Conservation (phyloP, 2,888 invertebrate species). For the Callyntrura sp. region DNA sequence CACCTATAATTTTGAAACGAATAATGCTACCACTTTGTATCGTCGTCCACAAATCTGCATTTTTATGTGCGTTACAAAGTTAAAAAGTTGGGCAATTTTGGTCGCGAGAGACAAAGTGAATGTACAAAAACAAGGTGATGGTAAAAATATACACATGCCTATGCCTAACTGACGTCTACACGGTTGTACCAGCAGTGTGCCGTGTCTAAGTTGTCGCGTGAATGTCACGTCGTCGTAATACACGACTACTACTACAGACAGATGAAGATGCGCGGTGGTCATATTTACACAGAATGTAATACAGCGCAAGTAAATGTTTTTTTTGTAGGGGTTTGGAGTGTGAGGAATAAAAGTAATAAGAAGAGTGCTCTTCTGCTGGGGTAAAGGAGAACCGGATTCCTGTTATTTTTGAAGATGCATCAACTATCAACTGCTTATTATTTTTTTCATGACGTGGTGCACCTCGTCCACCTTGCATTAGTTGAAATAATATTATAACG, state of each 20-base stretch:
- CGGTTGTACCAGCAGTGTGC: too few species aligned
- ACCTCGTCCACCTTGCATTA: conserved; percentile 60
- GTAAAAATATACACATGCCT: too few species aligned
- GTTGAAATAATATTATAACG: conserved; percentile 6
- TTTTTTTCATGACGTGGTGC: conserved; percentile 55
- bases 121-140: background rate
- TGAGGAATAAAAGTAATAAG: background rate
- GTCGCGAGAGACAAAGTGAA: conserved; percentile 11
- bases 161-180: too few species aligned
- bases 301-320: too few species aligned
- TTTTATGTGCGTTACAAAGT: too few species aligned
- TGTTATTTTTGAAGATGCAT: conserved; percentile 57
- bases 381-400: conserved; percentile 63
- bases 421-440: background rate
- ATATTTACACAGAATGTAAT: too few species aligned
- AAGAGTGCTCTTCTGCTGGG: too few species aligned
- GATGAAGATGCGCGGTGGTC: too few species aligned
- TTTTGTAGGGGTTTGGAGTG: too few species aligned
- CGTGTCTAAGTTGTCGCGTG: too few species aligned
- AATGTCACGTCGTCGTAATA: too few species aligned
- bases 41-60: background rate
- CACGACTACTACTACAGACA: too few species aligned
- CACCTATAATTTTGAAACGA: background rate
- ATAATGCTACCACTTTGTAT: background rate
- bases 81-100: conserved; percentile 26